phyloP scores from a whole-genome alignment of 2,113 vertebrate genomes.

The Platichthys flesus region DNA sequence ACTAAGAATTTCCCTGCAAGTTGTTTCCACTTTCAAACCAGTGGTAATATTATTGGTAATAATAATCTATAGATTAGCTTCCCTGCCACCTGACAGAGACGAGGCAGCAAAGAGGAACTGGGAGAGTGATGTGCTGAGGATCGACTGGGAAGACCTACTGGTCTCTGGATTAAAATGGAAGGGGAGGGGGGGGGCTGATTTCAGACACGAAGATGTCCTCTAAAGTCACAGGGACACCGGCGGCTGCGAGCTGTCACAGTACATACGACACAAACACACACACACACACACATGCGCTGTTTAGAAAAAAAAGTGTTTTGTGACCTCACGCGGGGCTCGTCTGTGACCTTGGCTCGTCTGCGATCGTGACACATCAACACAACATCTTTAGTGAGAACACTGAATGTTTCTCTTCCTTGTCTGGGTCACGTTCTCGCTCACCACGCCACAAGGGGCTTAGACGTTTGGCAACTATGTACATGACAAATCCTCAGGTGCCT shows the following conservation, averaged over 20 bases:
- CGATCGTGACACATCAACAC: not conserved
- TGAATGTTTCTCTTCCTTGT: not conserved
- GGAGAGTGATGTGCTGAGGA: not conserved
- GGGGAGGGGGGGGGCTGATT: not conserved
- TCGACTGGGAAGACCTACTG: not conserved
- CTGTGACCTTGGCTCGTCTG: constrained; percentile 46
- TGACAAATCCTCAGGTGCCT: constrained; percentile 84
- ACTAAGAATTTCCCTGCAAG: not conserved
- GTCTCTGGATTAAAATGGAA: not conserved
- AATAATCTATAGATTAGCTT: not conserved
- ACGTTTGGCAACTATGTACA: constrained; percentile 77
- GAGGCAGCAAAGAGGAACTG: not conserved
- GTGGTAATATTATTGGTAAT: not conserved
- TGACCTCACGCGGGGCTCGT: constrained; percentile 51
- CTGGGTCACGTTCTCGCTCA: constrained; percentile 31
- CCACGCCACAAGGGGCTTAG: constrained; percentile 63
- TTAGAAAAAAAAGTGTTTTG: too few species aligned
- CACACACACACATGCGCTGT: not conserved
- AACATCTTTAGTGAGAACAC: not conserved
- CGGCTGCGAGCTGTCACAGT: constrained; percentile 3
- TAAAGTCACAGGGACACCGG: constrained; percentile 36
- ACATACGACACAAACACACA: not conserved
- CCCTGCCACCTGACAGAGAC: not conserved
- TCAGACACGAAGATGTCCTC: constrained; percentile 19
- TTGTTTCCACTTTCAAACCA: not conserved